Evolutionary conservation across 2,113 vertebrate species (phyloP), one percentile per base, ranked within the genome.

Genomic region (Plotosus lineatus): DNA sequence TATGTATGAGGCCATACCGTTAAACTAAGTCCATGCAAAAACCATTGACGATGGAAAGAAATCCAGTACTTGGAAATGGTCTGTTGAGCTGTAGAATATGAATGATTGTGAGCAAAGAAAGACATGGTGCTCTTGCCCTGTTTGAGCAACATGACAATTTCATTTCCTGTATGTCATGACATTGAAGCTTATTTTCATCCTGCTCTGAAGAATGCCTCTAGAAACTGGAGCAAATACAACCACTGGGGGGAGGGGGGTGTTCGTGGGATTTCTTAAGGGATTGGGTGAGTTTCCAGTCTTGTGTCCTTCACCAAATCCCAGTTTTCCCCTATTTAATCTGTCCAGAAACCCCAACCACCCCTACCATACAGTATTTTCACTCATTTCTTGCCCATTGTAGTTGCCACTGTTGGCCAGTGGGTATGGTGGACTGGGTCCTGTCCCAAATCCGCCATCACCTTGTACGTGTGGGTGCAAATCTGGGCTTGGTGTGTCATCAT

Each of bases 341-440:
- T 89, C 87, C 83, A 85, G 44, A 88, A 28, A 19, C 58, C 69
- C 71, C 38, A 12, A 10, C 55, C 14, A 69, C 69, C 83, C 84
- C 93, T 94, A 99, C 97, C 97, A 99, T 82, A 97, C 95, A 0
- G 95, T 91, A 21, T 95, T 94, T 84, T 99, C 97, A 75, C 95
- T 96, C 92, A 99, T 95, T 92, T 99, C 97, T 79, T 94, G 95
- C 90, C 95, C 95, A 81, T 93, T 96, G 94, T 98, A 99, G 91
- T 94, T 97, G 89, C 94, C 94, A 92, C 95, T 95, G 90, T 94
- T 94, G 89, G 95, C 95, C 93, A 98, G 92, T 81, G 96, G 95
- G 93, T 97, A 98, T 0, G 97, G 96, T 0, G 97, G 97, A 86
- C 97, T 99, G 80, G 97, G 97, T 10, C 97, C 96, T 38, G 95